Evolutionary conservation across 2,797 vertebrate genomes (phyloP).

Genomic region (Morelia viridis): DNA sequence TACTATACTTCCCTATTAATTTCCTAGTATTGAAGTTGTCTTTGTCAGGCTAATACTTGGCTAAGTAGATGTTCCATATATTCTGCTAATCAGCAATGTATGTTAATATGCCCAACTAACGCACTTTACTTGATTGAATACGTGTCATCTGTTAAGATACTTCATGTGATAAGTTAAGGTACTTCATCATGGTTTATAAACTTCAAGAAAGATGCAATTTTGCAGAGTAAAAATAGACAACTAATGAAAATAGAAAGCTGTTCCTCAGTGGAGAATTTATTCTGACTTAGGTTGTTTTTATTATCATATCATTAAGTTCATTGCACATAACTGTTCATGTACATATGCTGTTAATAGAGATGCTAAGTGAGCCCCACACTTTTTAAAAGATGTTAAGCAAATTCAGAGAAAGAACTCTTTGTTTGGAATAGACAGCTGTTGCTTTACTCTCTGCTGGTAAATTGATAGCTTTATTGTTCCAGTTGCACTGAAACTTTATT

Average conservation of each 20-base stretch:
- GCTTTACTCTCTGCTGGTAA: neutral
- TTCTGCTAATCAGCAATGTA: neutral
- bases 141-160: neutral
- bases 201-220: neutral
- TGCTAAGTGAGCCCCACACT: constrained; percentile 26
- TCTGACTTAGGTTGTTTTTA: neutral
- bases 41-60: neutral
- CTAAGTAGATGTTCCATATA: neutral
- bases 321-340: constrained; percentile 13
- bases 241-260: constrained; percentile 17
- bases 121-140: neutral
- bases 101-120: neutral
- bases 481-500: constrained; percentile 35
- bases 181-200: neutral
- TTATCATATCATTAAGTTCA: neutral
- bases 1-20: neutral
- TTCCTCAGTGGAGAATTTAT: neutral
- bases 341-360: constrained; percentile 22
- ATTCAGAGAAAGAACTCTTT: constrained; percentile 4
- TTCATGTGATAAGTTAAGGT: neutral
- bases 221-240: constrained; percentile 12
- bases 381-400: neutral
- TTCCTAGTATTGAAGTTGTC: neutral
- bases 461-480: neutral
- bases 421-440: constrained; percentile 20